phyloP scores from a whole-genome alignment of 2,113 vertebrate genomes.

The Gnathonemus longibarbis region DNA sequence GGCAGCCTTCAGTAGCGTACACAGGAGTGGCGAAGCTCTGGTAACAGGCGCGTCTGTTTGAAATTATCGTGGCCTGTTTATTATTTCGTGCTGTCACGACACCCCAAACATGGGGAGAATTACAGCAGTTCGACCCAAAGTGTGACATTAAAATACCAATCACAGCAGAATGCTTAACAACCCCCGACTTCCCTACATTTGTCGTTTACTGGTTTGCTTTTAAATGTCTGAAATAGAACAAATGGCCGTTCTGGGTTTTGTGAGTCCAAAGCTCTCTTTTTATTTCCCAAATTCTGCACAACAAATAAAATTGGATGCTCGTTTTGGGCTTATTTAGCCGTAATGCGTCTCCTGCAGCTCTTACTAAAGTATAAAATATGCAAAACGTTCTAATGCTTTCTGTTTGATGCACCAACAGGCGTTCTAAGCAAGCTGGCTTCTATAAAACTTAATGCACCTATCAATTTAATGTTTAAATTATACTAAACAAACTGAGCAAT shows the following conservation, averaged over 20 bases:
- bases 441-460: background rate
- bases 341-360: background rate
- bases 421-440: background rate
- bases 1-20: conserved; percentile 10
- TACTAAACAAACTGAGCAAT: background rate
- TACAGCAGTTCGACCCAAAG: background rate
- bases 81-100: background rate
- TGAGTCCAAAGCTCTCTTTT: background rate
- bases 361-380: background rate
- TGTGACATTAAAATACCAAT: background rate
- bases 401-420: background rate
- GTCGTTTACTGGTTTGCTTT: background rate
- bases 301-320: background rate
- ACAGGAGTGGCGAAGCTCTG: background rate
- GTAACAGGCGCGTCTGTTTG: conserved; percentile 31
- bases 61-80: conserved; percentile 2
- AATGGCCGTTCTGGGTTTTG: background rate
- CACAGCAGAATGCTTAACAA: background rate
- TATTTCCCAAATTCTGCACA: background rate
- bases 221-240: background rate
- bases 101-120: background rate
- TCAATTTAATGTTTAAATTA: background rate
- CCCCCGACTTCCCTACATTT: background rate
- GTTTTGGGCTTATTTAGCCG: background rate
- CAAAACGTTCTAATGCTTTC: background rate